Evolutionary conservation across 2,113 vertebrate genomes (phyloP).

Genomic region (Centropristis striata): DNA sequence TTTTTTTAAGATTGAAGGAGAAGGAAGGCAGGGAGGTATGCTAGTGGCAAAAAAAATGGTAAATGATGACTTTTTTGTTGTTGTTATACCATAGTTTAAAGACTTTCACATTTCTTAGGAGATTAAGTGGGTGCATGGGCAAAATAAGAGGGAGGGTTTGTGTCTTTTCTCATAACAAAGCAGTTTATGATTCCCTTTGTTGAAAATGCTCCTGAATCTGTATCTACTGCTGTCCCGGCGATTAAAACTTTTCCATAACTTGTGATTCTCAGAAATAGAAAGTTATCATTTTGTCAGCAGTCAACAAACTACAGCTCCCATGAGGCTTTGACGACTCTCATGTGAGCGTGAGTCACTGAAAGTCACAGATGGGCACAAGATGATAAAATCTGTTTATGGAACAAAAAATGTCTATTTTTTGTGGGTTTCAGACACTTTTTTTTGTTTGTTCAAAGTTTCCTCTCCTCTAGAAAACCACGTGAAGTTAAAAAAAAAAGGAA

Average conservation of each 20-base stretch:
- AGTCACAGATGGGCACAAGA: slow-evolving; percentile 1
- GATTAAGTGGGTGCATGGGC: not conserved
- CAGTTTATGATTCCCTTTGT: not conserved
- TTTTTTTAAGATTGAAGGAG: too few species aligned
- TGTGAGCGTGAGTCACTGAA: slow-evolving; percentile 9
- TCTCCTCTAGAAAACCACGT: too few species aligned
- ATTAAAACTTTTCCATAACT: not conserved
- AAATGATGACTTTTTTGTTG: too few species aligned
- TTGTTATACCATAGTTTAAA: too few species aligned
- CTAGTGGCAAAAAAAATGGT: too few species aligned
- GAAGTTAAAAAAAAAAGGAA: too few species aligned
- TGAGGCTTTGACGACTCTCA: not conserved
- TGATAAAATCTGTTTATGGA: not conserved
- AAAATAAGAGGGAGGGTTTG: not conserved
- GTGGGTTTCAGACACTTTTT: not conserved
- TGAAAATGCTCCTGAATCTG: not conserved
- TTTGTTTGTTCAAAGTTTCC: too few species aligned
- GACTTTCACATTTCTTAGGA: too few species aligned
- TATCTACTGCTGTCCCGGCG: not conserved
- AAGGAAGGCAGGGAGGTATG: not conserved
- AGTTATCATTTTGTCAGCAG: slow-evolving; percentile 1
- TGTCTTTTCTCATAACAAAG: too few species aligned
- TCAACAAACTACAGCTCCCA: not conserved
- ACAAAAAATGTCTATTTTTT: not conserved
- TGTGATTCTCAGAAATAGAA: not conserved